These are phyloP conservation scores for Mesorhabditis belari DNA, from an alignment of 2,888 invertebrate genomes.

Conservation along the genomic window DNA sequence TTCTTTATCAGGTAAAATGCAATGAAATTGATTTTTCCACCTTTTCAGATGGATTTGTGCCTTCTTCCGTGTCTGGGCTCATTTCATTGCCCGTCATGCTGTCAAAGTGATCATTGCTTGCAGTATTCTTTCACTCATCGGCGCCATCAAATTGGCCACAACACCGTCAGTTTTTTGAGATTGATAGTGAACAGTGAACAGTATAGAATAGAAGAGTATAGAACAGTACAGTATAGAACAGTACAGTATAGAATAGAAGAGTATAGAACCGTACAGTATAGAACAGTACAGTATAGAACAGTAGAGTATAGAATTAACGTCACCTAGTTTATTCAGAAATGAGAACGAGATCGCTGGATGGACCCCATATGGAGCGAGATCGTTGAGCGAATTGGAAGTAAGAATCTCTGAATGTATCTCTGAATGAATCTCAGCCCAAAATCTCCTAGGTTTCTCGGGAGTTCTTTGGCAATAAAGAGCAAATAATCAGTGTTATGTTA, in stretches of 20 bases:
- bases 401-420: not conserved
- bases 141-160: constrained; percentile 32
- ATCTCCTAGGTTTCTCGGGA: not conserved
- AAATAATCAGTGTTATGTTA: constrained; percentile 2
- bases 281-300: too few species aligned
- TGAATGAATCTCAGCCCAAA: not conserved
- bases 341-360: constrained; percentile 47
- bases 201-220: too few species aligned
- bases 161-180: constrained; percentile 32
- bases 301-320: too few species aligned
- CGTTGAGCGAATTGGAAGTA: constrained; percentile 26
- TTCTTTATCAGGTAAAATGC: not conserved
- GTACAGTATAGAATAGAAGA: too few species aligned
- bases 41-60: constrained; percentile 16
- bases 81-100: constrained; percentile 37
- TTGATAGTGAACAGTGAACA: too few species aligned
- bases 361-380: constrained; percentile 43
- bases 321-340: too few species aligned
- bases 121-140: constrained; percentile 32
- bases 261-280: too few species aligned
- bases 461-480: not conserved
- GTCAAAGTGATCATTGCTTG: constrained; percentile 35
- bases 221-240: too few species aligned
- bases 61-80: constrained; percentile 33
- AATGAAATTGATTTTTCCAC: not conserved